Base-by-base conservation (phyloP, 2,113 vertebrate species). In the Urocynchramus pylzowi region DNA sequence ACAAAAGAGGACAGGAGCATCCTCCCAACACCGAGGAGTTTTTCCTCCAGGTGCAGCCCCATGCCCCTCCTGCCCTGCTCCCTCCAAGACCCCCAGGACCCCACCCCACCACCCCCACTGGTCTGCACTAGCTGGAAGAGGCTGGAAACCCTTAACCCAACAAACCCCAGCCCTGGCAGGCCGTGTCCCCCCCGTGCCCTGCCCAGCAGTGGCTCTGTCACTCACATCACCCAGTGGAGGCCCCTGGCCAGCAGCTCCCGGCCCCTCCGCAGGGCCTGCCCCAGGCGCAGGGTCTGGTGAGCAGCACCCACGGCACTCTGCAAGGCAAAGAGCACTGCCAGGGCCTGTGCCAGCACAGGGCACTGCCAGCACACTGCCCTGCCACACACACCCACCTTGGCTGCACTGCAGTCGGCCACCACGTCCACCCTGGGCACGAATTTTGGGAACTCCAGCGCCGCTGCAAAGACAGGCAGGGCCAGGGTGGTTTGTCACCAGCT, bases 211-310 rank as follows among this genome's bases (percentile, higher is more conserved):
- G 57, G 8, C 57, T 7, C 16, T 10, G 2, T 5, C 80, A 92
- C 99, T 98, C 96, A 99, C 99, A 98, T 97, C 56, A 98, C 97
- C 98, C 98, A 98, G 95, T 98, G 98, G 26, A 98, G 98, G 21
- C 99, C 99, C 59, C 98, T 98, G 10, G 98, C 98, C 53, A 99
- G 97, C 63, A 99, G 89, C 67, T 99, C 98, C 95, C 97, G 93
- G 93, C 98, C 98, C 2, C 80, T 91, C 87, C 97, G 96, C 95
- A 99, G 97, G 27, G 96, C 80, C 35, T 14, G 89, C 1, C 98
- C 96, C 64, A 99, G 97, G 88, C 98, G 97, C 94, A 99, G 96
- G 16, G 98, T 98, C 97, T 99, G 99, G 96, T 99, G 98, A 52
- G 98, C 98, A 1, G 98, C 98, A 2, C 98, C 98, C 53, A 99